Conservation (phyloP, 2,797 vertebrate species). For the Cyclopterus lumpus region DNA sequence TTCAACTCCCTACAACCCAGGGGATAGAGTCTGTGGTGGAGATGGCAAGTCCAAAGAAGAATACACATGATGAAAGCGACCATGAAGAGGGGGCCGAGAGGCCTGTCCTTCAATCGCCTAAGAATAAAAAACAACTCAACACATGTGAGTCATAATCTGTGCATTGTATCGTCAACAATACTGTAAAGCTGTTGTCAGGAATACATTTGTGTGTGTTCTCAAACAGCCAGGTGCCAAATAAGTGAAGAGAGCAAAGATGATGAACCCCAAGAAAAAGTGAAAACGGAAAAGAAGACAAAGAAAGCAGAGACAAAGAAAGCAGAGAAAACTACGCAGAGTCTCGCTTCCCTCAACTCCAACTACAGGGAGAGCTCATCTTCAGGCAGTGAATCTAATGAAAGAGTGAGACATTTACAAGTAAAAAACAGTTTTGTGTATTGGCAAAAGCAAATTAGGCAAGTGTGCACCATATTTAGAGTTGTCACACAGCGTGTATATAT, state of each 20-base stretch:
- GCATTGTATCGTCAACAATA: neutral
- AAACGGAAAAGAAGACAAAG: slow-evolving; percentile 49
- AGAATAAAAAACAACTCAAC: slow-evolving; percentile 72
- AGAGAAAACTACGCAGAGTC: slow-evolving; percentile 61
- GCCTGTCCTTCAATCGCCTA: slow-evolving; percentile 53
- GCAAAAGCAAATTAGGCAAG: neutral
- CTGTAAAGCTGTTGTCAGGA: neutral
- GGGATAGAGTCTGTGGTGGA: slow-evolving; percentile 55
- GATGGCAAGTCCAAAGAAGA: slow-evolving; percentile 46
- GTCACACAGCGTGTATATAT: neutral
- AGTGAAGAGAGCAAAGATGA: slow-evolving; percentile 80
- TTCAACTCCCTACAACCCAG: neutral
- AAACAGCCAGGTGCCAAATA: slow-evolving; percentile 79
- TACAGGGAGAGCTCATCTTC: slow-evolving; percentile 77
- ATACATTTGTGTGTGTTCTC: neutral
- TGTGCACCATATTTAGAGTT: neutral
- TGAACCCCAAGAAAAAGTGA: slow-evolving; percentile 56
- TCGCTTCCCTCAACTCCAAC: slow-evolving; percentile 83
- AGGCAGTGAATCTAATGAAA: slow-evolving; percentile 69
- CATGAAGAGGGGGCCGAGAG: slow-evolving; percentile 57
- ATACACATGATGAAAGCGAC: slow-evolving; percentile 48
- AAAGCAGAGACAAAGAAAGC: slow-evolving; percentile 65
- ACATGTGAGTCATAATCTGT: slow-evolving; percentile 66
- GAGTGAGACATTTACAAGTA: slow-evolving; percentile 58
- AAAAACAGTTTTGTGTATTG: neutral